Percentiles rank a stretch among this genome's conserved stretches.
These are phyloP conservation scores for Conus canariensis DNA, from an alignment of 2,888 invertebrate genomes.

Conservation along the genomic window DNA sequence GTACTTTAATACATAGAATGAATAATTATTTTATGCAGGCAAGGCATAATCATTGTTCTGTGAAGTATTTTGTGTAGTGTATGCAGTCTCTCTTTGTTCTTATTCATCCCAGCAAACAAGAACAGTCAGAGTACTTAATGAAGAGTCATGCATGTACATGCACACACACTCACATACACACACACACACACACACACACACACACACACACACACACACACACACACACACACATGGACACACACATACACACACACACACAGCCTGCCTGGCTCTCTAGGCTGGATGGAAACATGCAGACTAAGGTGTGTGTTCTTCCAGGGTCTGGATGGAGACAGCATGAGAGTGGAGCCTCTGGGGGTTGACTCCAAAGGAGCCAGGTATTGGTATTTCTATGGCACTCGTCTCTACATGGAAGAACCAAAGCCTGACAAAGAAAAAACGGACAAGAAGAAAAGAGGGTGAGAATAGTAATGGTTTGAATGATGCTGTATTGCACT, in stretches of 20 bases:
- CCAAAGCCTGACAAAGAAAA: slow-evolving; percentile 56
- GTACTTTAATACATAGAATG: no score
- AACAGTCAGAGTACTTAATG: no score
- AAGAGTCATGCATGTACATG: neutral
- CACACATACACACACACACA: neutral
- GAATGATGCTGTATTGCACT: no score
- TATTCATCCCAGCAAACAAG: no score
- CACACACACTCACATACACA: neutral
- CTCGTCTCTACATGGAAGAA: slow-evolving; percentile 82
- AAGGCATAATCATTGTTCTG: no score
- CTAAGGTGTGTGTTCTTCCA: slow-evolving; percentile 79
- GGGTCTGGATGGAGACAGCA: slow-evolving; percentile 94
- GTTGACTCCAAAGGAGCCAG: slow-evolving; percentile 93
- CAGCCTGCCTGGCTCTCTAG: neutral
- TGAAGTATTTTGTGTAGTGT: no score
- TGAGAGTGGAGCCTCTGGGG: slow-evolving; percentile 94
- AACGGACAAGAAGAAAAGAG: slow-evolving; percentile 16
- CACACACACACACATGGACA: slow-evolving; percentile 10
- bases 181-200: slow-evolving; percentile 1
- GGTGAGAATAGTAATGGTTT: neutral
- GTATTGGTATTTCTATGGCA: slow-evolving; percentile 99
- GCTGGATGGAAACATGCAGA: no score
- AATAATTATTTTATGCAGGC: no score
- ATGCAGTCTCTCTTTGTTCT: no score
- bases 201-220: neutral